phyloP scores from a whole-genome alignment of 2,797 vertebrate genomes.

The Gephyroberyx darwinii region DNA sequence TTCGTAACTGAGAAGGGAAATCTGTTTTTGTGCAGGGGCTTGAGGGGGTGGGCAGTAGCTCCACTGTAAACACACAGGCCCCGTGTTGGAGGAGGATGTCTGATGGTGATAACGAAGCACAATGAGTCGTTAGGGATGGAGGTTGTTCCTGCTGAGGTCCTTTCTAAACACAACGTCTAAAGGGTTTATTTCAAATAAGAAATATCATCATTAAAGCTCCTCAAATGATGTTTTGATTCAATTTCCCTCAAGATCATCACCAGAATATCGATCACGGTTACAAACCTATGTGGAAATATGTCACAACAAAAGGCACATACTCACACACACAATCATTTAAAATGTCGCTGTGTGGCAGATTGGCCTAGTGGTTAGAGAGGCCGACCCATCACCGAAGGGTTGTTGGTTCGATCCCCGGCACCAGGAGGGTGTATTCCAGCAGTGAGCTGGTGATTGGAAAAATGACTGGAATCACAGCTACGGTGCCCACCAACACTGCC shows the following conservation, averaged over 20 bases:
- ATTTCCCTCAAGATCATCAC: too few species aligned
- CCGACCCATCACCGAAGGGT: too few species aligned
- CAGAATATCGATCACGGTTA: too few species aligned
- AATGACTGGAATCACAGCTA: too few species aligned
- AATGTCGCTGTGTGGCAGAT: too few species aligned
- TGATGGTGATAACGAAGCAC: slow-evolving; percentile 13
- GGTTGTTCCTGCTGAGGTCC: neutral
- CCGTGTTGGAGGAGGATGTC: slow-evolving; percentile 5
- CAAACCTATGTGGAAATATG: neutral
- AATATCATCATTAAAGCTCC: neutral
- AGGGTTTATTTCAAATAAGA: neutral
- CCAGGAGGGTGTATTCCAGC: too few species aligned
- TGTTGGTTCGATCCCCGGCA: too few species aligned
- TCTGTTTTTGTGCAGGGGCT: slow-evolving; percentile 68
- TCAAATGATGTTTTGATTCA: neutral
- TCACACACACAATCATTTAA: neutral
- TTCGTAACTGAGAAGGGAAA: slow-evolving; percentile 73
- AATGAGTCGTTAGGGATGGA: neutral
- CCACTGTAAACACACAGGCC: neutral
- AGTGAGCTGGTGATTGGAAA: too few species aligned
- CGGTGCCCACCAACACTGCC: too few species aligned
- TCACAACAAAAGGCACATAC: neutral
- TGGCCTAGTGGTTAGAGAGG: too few species aligned
- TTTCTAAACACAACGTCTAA: too few species aligned
- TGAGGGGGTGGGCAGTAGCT: slow-evolving; percentile 7